Conservation (phyloP, 2,888 invertebrate genomes). For the Andrena bicolor region DNA sequence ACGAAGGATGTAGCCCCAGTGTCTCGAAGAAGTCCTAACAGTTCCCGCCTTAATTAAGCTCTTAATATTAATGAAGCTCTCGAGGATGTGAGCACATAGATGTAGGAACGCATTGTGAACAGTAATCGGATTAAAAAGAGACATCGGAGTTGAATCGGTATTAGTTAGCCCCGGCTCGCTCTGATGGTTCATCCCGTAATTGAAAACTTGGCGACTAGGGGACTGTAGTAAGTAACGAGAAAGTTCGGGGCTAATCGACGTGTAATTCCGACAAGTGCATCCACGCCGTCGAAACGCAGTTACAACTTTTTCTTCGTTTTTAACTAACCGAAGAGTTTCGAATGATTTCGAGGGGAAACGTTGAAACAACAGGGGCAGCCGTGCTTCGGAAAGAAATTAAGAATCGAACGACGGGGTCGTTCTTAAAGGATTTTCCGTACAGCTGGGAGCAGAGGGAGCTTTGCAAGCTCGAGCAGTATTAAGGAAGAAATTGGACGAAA, state of each 20-base stretch:
- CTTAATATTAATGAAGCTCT: constrained; percentile 70
- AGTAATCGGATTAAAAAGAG: constrained; percentile 66
- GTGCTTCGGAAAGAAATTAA: constrained; percentile 8
- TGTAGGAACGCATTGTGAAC: constrained; percentile 59
- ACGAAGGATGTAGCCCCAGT: constrained; percentile 22
- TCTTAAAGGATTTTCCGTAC: constrained; percentile 10
- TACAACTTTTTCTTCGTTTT: background rate
- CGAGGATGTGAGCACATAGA: constrained; percentile 39
- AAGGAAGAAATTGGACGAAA: constrained; percentile 35
- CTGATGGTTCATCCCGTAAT: constrained; percentile 46
- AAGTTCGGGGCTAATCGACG: constrained; percentile 38
- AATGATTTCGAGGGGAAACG: background rate
- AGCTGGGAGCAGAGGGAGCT: background rate
- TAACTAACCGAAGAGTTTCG: background rate
- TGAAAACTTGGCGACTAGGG: constrained; percentile 43
- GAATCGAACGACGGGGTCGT: constrained; percentile 3
- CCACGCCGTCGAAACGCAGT: background rate
- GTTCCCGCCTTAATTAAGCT: constrained; percentile 68
- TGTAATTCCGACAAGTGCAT: constrained; percentile 13
- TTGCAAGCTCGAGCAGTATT: constrained; percentile 28
- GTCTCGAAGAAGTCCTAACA: constrained; percentile 48
- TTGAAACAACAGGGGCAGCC: background rate
- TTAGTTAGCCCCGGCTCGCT: constrained; percentile 46
- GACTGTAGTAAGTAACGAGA: constrained; percentile 40
- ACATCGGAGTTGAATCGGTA: constrained; percentile 48